Percentiles rank a stretch among this genome's conserved stretches.
Conservation (phyloP, 2,888 invertebrate genomes). For the Ormia ochracea region DNA sequence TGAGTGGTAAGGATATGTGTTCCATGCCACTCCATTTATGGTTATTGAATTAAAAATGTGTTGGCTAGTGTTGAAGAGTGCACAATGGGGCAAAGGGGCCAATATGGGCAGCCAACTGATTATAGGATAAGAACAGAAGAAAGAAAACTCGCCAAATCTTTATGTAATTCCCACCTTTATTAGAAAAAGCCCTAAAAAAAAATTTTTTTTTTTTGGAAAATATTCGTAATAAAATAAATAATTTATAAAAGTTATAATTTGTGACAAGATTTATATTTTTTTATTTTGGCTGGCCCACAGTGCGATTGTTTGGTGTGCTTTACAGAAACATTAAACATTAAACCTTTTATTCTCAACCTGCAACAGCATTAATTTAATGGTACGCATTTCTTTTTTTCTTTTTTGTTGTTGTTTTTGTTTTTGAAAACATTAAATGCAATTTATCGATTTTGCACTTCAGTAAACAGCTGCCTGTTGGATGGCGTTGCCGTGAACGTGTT, state of each 20-base stretch:
- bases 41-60: not conserved
- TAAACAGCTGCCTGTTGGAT: conserved; percentile 15
- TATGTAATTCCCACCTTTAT: no score
- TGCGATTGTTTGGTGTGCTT: not conserved
- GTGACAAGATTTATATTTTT: no score
- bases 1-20: not conserved
- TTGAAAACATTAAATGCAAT: conserved; percentile 47
- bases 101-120: not conserved
- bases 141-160: no score
- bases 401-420: no score
- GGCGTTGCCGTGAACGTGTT: conserved; percentile 24
- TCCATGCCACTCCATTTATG: not conserved
- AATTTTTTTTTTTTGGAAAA: no score
- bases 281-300: no score
- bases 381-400: not conserved
- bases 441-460: conserved; percentile 54
- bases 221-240: no score
- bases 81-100: not conserved
- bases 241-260: no score
- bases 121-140: no score
- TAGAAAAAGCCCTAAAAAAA: no score
- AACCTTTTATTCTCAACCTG: not conserved
- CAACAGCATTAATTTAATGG: conserved; percentile 39
- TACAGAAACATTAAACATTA: not conserved
- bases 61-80: not conserved